These are phyloP conservation scores for Hippoglossus stenolepis DNA, from an alignment of 2,113 vertebrate species.

Conservation along the genomic window DNA sequence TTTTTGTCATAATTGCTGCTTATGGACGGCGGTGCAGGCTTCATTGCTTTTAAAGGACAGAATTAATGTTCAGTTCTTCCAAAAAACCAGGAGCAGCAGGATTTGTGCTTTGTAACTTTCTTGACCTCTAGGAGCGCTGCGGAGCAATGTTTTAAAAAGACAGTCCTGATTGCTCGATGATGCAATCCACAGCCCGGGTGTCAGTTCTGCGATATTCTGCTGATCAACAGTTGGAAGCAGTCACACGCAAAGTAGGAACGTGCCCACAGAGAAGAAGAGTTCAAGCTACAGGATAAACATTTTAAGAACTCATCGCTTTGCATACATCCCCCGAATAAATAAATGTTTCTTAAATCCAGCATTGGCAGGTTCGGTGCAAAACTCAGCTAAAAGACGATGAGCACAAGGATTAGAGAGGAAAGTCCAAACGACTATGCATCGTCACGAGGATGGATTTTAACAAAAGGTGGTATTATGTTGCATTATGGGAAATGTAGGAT, in stretches of 20 bases:
- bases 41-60: too few relatives aligned
- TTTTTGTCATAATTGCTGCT: too few relatives aligned
- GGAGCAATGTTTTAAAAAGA: not conserved
- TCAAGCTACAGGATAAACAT: not conserved
- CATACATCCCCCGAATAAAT: constrained; percentile 14
- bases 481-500: not conserved
- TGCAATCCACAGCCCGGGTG: too few relatives aligned
- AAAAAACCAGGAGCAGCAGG: not conserved
- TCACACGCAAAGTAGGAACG: too few relatives aligned
- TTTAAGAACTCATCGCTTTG: not conserved
- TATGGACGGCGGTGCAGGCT: too few relatives aligned
- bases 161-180: too few relatives aligned
- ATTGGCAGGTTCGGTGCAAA: constrained; percentile 11
- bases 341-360: not conserved
- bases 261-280: not conserved
- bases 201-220: too few relatives aligned
- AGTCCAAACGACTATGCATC: constrained; percentile 26
- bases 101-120: too few relatives aligned
- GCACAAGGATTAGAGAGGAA: constrained; percentile 32
- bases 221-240: too few relatives aligned
- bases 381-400: constrained; percentile 31
- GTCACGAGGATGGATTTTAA: constrained; percentile 23
- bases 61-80: too few relatives aligned
- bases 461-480: not conserved
- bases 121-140: not conserved